phyloP scores from a whole-genome alignment of 1,140 invertebrate species.

The Homalodisca vitripennis region DNA sequence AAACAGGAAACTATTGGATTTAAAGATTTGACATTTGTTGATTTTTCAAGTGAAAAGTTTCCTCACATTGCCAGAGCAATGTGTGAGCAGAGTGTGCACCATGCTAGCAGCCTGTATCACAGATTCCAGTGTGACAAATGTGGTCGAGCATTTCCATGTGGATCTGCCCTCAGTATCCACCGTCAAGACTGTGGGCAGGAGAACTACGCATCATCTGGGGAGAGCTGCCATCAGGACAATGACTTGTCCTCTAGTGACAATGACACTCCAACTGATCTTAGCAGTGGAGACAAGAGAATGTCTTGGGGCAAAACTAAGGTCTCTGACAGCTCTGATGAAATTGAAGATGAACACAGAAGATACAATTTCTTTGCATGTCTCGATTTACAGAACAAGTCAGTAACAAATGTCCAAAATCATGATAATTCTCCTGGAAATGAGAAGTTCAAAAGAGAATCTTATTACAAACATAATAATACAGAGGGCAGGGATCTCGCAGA shows the following conservation, averaged over 20 bases:
- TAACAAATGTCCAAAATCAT: neutral
- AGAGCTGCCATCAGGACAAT: constrained; percentile 24
- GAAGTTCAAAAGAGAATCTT: constrained; percentile 33
- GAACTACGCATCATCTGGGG: constrained; percentile 28
- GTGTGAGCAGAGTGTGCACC: constrained; percentile 67
- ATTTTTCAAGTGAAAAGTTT: constrained; percentile 77
- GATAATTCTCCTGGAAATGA: constrained; percentile 32
- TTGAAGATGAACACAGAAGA: constrained; percentile 54
- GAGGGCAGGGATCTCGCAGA: constrained; percentile 74
- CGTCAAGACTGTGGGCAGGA: constrained; percentile 37
- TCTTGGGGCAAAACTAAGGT: neutral
- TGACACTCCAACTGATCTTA: constrained; percentile 39
- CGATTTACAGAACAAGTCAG: constrained; percentile 64
- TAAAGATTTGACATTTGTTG: constrained; percentile 72
- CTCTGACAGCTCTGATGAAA: constrained; percentile 32
- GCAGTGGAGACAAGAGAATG: constrained; percentile 14
- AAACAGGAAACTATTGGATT: constrained; percentile 58
- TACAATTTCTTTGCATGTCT: constrained; percentile 79
- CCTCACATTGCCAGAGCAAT: constrained; percentile 69
- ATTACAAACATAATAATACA: constrained; percentile 12
- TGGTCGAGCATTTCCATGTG: constrained; percentile 70
- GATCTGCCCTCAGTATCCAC: constrained; percentile 66
- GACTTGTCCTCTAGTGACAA: constrained; percentile 39
- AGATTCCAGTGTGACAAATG: constrained; percentile 72
- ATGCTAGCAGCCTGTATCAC: constrained; percentile 58